Evolutionary conservation across 2,888 invertebrate genomes (phyloP).

Genomic region (Synanthedon myopaeformis): DNA sequence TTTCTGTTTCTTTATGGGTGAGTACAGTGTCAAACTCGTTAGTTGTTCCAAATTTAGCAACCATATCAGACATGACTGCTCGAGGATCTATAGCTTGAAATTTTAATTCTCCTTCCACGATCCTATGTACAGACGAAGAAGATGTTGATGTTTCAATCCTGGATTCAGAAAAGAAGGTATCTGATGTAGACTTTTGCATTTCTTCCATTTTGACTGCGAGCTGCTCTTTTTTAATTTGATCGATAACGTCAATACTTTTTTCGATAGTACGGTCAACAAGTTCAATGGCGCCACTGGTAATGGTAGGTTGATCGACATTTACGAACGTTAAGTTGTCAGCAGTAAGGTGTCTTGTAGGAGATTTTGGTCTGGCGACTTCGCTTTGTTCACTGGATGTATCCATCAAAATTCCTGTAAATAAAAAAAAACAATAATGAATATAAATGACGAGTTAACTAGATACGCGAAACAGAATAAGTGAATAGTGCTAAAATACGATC

Average conservation of each 20-base stretch:
- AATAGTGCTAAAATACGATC: too few species aligned
- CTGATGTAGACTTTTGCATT: constrained; percentile 42
- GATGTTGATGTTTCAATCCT: constrained; percentile 53
- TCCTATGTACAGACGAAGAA: constrained; percentile 56
- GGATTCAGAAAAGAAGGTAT: constrained; percentile 53
- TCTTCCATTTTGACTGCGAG: constrained; percentile 57
- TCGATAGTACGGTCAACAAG: constrained; percentile 63
- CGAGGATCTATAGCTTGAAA: constrained; percentile 53
- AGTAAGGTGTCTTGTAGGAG: constrained; percentile 53
- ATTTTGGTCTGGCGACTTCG: constrained; percentile 53
- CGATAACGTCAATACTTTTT: constrained; percentile 52
- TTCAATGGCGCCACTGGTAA: constrained; percentile 67
- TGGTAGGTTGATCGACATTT: constrained; percentile 64
- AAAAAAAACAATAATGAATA: constrained; percentile 2
- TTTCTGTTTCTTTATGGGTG: constrained; percentile 65
- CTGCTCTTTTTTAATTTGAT: constrained; percentile 56
- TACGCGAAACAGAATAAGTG: too few species aligned
- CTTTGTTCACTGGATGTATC: constrained; percentile 47
- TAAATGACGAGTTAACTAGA: too few species aligned
- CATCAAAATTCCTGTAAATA: constrained; percentile 52
- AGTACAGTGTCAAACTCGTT: constrained; percentile 48
- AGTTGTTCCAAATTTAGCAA: constrained; percentile 41
- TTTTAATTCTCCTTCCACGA: constrained; percentile 43
- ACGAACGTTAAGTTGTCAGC: constrained; percentile 59
- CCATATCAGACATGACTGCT: constrained; percentile 56